Percentiles rank a stretch among this genome's conserved stretches.
phyloP scores from a whole-genome alignment of 2,797 vertebrate genomes.

The Squalus acanthias region DNA sequence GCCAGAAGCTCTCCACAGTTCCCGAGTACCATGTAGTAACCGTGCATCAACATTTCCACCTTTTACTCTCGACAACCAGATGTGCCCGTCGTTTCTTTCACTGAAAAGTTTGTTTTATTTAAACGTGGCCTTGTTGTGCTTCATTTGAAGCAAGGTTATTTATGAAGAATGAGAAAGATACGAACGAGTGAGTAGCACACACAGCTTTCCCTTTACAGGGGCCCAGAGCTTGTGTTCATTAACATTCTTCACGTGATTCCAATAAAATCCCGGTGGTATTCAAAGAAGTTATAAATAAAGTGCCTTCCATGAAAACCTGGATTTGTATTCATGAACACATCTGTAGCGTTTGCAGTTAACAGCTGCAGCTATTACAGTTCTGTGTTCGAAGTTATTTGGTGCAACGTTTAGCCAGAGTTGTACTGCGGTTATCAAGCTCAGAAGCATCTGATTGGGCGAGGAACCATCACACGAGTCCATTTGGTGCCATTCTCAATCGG shows the following conservation, averaged over 20 bases:
- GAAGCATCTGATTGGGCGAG: too few species aligned
- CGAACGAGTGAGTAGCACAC: background rate
- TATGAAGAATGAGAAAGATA: background rate
- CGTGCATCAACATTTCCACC: background rate
- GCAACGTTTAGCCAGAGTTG: background rate
- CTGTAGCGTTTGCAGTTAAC: background rate
- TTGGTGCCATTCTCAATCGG: background rate
- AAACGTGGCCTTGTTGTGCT: background rate
- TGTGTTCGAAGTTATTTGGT: background rate
- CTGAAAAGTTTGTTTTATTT: background rate
- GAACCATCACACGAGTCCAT: background rate
- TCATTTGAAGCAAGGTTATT: background rate
- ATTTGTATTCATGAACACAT: background rate
- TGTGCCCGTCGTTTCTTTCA: background rate
- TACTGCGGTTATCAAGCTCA: background rate
- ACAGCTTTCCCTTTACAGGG: background rate
- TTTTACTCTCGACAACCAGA: background rate
- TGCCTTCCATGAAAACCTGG: background rate
- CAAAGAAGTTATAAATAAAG: constrained; percentile 17
- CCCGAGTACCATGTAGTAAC: background rate
- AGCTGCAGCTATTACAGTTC: background rate
- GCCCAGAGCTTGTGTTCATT: background rate
- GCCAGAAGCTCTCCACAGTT: background rate
- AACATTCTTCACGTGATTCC: background rate
- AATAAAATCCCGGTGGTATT: background rate